These are phyloP conservation scores for Probaryconus sp. DNA, from an alignment of 1,140 invertebrate genomes.

Conservation along the genomic window DNA sequence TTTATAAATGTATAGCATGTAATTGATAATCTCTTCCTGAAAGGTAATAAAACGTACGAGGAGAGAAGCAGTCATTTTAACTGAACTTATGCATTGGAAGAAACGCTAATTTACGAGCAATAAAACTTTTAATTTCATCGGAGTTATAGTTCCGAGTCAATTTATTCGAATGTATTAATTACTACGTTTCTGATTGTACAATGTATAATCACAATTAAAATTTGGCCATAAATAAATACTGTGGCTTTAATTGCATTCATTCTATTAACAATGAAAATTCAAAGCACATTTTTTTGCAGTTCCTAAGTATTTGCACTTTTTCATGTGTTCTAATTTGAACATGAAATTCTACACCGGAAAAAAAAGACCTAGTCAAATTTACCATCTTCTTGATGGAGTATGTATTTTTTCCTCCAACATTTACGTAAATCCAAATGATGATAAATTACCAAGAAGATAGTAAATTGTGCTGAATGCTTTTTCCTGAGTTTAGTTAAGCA, in stretches of 20 bases:
- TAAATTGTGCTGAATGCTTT: background rate
- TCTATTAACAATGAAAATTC: no score
- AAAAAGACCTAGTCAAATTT: no score
- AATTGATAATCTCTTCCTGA: constrained; percentile 21
- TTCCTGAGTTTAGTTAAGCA: background rate
- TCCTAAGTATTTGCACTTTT: no score
- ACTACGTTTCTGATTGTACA: background rate
- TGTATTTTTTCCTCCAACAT: no score
- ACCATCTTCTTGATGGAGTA: no score
- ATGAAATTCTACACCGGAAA: no score
- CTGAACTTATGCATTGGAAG: constrained; percentile 10
- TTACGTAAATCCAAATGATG: no score
- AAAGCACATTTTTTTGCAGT: no score
- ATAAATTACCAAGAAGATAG: no score
- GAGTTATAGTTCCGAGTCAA: background rate
- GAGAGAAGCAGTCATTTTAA: background rate
- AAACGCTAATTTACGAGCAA: constrained; percentile 21
- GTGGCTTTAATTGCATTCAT: no score
- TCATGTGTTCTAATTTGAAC: no score
- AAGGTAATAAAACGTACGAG: background rate
- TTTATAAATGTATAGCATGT: constrained; percentile 1
- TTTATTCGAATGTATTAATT: constrained; percentile 21
- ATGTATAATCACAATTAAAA: background rate
- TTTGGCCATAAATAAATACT: constrained; percentile 1
- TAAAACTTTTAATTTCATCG: constrained; percentile 20